Evolutionary conservation across 2,888 invertebrate species (phyloP).

Genomic region (Amiota mariae): DNA sequence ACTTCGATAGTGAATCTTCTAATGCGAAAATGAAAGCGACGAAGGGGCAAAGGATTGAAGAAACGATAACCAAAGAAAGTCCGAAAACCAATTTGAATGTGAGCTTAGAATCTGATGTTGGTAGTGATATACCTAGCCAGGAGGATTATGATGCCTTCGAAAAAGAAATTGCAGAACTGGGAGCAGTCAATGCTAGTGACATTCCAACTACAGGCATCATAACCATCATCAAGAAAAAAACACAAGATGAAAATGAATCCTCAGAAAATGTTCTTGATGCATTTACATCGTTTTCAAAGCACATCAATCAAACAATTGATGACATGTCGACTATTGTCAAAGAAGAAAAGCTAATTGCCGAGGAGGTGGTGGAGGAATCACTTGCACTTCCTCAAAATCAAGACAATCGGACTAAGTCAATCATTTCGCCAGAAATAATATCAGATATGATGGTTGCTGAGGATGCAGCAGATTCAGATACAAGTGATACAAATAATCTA

Average conservation of each 20-base stretch:
- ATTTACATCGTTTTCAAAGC: no score
- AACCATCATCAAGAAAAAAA: neutral
- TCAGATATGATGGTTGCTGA: slow-evolving; percentile 44
- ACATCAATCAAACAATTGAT: no score
- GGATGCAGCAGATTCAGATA: slow-evolving; percentile 19
- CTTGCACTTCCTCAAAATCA: no score
- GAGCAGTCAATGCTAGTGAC: slow-evolving; percentile 52
- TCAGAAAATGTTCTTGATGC: no score
- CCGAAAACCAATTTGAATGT: no score
- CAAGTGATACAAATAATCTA: slow-evolving; percentile 27
- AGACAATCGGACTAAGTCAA: neutral
- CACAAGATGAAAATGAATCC: neutral
- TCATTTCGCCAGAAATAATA: no score
- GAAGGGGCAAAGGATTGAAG: neutral
- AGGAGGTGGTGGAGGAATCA: neutral
- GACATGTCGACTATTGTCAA: neutral
- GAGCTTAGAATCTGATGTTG: slow-evolving; percentile 2
- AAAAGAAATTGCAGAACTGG: slow-evolving; percentile 54
- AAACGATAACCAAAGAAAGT: no score
- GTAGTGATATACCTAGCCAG: slow-evolving; percentile 33
- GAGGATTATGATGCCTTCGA: slow-evolving; percentile 48
- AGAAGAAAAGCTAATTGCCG: neutral
- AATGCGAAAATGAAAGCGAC: no score
- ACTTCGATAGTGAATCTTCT: no score
- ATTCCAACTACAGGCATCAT: slow-evolving; percentile 47